Evolutionary conservation across 2,888 invertebrate genomes (phyloP).

Genomic region (Cantharis lateralis): DNA sequence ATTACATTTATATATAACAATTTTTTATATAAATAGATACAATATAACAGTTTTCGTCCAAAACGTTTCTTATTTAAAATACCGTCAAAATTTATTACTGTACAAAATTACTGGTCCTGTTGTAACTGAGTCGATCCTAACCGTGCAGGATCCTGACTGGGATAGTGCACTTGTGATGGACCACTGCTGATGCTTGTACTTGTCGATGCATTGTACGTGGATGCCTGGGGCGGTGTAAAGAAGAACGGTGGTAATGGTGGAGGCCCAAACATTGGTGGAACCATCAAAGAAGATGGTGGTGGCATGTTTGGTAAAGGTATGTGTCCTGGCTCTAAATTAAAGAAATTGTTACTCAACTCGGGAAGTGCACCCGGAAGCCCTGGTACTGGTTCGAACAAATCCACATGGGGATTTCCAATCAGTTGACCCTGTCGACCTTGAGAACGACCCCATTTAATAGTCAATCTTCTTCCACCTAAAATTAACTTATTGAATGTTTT

Average conservation of each 20-base stretch:
- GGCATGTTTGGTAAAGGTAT: slow-evolving; percentile 56
- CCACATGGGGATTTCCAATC: slow-evolving; percentile 58
- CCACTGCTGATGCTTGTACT: slow-evolving; percentile 43
- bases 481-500: slow-evolving; percentile 94
- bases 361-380: slow-evolving; percentile 76
- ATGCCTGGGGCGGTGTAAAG: slow-evolving; percentile 50
- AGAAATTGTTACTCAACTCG: slow-evolving; percentile 69
- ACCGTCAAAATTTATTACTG: background rate
- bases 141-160: slow-evolving; percentile 94
- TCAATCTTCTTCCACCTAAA: slow-evolving; percentile 80
- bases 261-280: slow-evolving; percentile 66
- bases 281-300: slow-evolving; percentile 57
- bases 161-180: slow-evolving; percentile 79
- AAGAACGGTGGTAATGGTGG: slow-evolving; percentile 64
- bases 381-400: slow-evolving; percentile 74
- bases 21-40: background rate
- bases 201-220: slow-evolving; percentile 57
- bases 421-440: slow-evolving; percentile 72
- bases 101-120: background rate
- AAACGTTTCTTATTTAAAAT: background rate
- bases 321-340: slow-evolving; percentile 64
- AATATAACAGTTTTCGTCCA: background rate
- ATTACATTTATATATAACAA: background rate
- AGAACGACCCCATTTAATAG: slow-evolving; percentile 98
- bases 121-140: slow-evolving; percentile 70